Evolutionary conservation across 2,797 vertebrate genomes (phyloP), one percentile per base, ranked within the genome.

Genomic region (Xerus rutilus): DNA sequence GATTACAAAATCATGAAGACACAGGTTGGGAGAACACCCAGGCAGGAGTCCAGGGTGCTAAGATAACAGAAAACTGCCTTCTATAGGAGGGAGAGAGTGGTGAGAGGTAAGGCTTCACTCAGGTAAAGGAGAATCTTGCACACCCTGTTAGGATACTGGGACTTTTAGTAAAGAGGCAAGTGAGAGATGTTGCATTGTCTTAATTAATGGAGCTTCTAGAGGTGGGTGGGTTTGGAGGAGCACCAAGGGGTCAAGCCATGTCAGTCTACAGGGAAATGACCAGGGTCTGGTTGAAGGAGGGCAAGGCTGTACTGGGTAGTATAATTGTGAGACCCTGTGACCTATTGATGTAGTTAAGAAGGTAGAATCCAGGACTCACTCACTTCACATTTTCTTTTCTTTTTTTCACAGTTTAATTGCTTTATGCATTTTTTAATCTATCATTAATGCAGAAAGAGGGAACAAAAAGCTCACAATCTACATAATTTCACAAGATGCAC

Each of bases 351-450:
- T 47, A n/a, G 11, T 35, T 49, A 23, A n/a, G 8, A 5, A 49
- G 45, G 13, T 25, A 7, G 3, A 57, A 65, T 57, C 32, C 28
- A 69, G 23, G 28, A 72, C 52, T 13, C 54, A 82, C 67, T 69
- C 8, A 43, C 20, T 57, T 21, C 21, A 23, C 59, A 23, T 74
- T 70, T 74, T 78, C 45, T 45, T 57, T 57, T 17, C 20, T 21
- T 21, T 57, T 57, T 57, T 57, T 90, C 45, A 32, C 65, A 74
- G 54, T 89, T 95, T 92, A 79, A 78, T 96, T 96, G 54, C 89
- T 91, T 88, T 97, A 86, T 85, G 82, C 25, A 89, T 98, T 98
- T 98, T 97, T 94, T 92, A 64, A 64, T 96, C 67, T 86, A 92
- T 73, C 59, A 89, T 86, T 81, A 96, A 91, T 84, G 92, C 79